phyloP scores from a whole-genome alignment of 2,797 vertebrate genomes.

The Enteromius trimaculatus region DNA sequence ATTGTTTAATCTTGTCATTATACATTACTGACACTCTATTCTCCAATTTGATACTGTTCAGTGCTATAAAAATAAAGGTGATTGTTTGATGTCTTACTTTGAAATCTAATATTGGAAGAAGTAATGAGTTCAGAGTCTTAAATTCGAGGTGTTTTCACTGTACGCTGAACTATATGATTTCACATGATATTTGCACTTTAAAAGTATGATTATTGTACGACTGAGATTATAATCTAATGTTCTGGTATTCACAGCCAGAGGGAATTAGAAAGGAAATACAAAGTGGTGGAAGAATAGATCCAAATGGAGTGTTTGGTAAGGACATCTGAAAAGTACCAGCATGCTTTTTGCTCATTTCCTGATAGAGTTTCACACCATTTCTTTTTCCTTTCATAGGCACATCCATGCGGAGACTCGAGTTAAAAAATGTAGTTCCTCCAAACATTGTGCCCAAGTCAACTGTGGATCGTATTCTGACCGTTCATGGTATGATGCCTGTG shows the following conservation, averaged over 20 bases:
- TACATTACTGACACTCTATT: too few relatives aligned
- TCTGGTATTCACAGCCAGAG: constrained; percentile 82
- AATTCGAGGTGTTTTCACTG: neutral
- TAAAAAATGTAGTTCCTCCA: constrained; percentile 77
- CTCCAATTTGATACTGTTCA: too few relatives aligned
- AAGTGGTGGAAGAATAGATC: constrained; percentile 83
- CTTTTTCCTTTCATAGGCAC: constrained; percentile 44
- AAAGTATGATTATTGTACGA: neutral
- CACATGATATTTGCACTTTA: neutral
- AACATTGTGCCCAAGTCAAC: constrained; percentile 86
- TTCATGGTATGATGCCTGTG: constrained; percentile 79
- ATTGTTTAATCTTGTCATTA: too few relatives aligned
- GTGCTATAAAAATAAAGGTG: too few relatives aligned
- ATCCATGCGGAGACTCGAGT: constrained; percentile 71
- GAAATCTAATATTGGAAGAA: neutral
- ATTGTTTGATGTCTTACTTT: too few relatives aligned
- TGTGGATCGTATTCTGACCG: constrained; percentile 78
- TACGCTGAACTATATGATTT: neutral
- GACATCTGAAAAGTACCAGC: neutral
- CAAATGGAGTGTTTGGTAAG: constrained; percentile 87
- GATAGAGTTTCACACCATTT: neutral
- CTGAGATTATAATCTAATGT: neutral
- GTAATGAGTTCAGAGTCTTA: neutral
- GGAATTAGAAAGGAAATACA: constrained; percentile 80
- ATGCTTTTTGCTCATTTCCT: neutral